Conservation (phyloP, 2,888 invertebrate species). For the Trilocha varians region DNA sequence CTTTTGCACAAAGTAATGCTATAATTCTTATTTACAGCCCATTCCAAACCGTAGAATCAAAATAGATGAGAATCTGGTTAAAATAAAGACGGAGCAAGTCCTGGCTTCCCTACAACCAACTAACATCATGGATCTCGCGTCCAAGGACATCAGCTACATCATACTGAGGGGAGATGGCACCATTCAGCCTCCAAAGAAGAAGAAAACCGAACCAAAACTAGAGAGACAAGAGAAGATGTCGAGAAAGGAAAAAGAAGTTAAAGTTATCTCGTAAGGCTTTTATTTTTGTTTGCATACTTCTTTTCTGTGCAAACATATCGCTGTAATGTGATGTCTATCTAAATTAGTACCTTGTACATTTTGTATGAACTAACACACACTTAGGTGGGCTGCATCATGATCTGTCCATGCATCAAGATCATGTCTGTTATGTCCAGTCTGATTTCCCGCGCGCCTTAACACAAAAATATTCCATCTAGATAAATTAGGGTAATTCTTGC, state of each 20-base stretch:
- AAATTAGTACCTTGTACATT: too few species aligned
- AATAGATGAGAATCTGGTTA: slow-evolving; percentile 11
- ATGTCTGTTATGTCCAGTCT: too few species aligned
- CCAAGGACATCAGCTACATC: slow-evolving; percentile 55
- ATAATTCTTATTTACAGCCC: slow-evolving; percentile 1
- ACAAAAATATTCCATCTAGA: too few species aligned
- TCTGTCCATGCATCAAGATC: background rate
- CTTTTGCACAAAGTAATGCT: too few species aligned
- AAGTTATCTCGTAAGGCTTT: slow-evolving; percentile 38
- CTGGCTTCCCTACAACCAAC: slow-evolving; percentile 34
- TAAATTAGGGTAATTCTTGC: too few species aligned
- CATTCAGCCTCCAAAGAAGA: slow-evolving; percentile 12
- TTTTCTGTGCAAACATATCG: too few species aligned
- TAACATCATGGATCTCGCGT: slow-evolving; percentile 31
- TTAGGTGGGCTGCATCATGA: background rate
- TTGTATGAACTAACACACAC: too few species aligned
- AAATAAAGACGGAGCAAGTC: slow-evolving; percentile 25
- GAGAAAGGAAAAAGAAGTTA: slow-evolving; percentile 18
- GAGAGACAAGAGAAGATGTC: slow-evolving; percentile 8
- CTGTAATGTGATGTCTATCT: too few species aligned
- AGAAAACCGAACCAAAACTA: slow-evolving; percentile 13
- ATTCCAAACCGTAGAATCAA: slow-evolving; percentile 3
- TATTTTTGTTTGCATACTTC: background rate
- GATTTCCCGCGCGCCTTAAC: too few species aligned
- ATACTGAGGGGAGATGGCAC: slow-evolving; percentile 36